Base-by-base conservation (phyloP, 1,140 invertebrate species). In the Leptonema lineaticorne region DNA sequence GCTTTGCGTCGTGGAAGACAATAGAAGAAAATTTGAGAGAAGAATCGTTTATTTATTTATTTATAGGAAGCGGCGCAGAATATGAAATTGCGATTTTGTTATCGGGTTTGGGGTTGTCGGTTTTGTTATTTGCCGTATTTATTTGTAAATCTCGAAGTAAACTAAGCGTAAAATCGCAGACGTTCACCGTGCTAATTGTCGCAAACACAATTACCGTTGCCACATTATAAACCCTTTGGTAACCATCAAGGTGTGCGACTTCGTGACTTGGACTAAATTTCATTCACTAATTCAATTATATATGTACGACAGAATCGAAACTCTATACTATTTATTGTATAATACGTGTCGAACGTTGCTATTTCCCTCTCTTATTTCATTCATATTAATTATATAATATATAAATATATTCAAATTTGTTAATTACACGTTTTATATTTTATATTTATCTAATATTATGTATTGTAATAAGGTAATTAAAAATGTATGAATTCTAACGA, bases 191-290 rank as follows among this genome's bases (percentile, higher is more conserved):
- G 20, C 56, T 67, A 67, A 67, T 67, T 67, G 65, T 58, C 53
- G 16, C 56, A 67, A 67, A 67, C 60, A 30, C 65, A 59, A 60
- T 59, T 67, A 59, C 29, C 46, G 18, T 27, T 45, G 29, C n/a
- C 64, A 33, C 50, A 67, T 67, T 67, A 67, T 67, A 67, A 67
- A 67, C 28, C 64, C 33, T 63, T 67, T 41, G 64, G 30, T 50
- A 57, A 45, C 64, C 24, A 46, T 16, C 62, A 63, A 63, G 41
- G 62, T 46, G 41, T 63, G 41, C 62, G 28, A 18, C 41, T 48
- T 58, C 9, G 46, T 27, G 58, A 60, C 58, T 20, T 60, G 29
- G 33, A 30, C 58, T 7, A 60, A 60, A 60, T 60, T 41, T 60
- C 33, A 60, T 60, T 60, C 24, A 14, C 16, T 60, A 60, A 60